A percentile compares a stretch with the other conserved stretches of the same genome.
Evolutionary conservation across 2,888 invertebrate genomes (phyloP).

Genomic region (Branchipolynoe longqiensis): DNA sequence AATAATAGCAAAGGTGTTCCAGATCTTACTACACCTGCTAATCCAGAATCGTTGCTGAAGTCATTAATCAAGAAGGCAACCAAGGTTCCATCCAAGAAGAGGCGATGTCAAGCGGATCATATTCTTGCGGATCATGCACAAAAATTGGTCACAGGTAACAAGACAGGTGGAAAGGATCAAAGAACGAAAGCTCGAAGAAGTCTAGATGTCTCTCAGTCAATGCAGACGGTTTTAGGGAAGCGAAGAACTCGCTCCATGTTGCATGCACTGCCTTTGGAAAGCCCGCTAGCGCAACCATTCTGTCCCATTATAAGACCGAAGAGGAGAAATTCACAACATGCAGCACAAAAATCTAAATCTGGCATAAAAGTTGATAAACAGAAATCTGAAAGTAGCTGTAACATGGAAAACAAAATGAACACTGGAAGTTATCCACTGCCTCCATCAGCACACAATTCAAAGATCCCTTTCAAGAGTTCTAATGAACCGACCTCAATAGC

Average conservation of each 20-base stretch:
- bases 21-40: not conserved
- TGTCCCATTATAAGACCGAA: not conserved
- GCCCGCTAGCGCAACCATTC: constrained; percentile 17
- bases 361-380: not conserved
- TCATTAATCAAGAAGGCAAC: constrained; percentile 15
- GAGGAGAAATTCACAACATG: not conserved
- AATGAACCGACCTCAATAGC: not conserved
- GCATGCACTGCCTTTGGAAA: not conserved
- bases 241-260: not conserved
- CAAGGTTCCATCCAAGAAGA: constrained; percentile 4
- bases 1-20: not conserved
- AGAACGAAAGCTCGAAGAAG: not conserved
- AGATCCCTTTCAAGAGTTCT: not conserved
- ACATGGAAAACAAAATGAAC: not conserved
- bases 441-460: not conserved
- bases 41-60: constrained; percentile 2
- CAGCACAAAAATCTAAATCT: not conserved
- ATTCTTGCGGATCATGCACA: no score
- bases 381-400: not conserved
- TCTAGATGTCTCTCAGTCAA: not conserved
- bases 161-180: not conserved
- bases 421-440: not conserved
- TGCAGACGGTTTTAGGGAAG: not conserved
- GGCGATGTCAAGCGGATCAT: not conserved
- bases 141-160: not conserved